These are phyloP conservation scores for Phengaris arion DNA, from an alignment of 2,888 invertebrate genomes.

Conservation along the genomic window DNA sequence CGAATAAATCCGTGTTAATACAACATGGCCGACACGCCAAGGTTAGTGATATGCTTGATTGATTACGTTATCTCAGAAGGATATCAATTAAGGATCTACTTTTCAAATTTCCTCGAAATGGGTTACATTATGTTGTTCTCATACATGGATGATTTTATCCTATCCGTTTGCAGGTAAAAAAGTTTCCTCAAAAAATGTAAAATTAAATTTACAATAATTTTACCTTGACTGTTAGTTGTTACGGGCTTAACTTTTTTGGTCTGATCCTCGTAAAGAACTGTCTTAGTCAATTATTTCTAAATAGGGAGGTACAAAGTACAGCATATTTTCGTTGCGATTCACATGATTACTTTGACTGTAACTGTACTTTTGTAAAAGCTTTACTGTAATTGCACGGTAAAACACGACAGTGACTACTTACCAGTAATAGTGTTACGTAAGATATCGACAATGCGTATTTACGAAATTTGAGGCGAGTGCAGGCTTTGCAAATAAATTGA, in stretches of 20 bases:
- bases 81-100: constrained; percentile 21
- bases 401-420: constrained; percentile 9
- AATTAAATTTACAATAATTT: background rate
- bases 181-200: background rate
- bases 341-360: background rate
- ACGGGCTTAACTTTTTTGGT: no score
- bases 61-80: constrained; percentile 17
- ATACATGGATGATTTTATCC: background rate
- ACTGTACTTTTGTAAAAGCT: background rate
- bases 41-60: constrained; percentile 8
- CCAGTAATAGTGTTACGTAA: constrained; percentile 19
- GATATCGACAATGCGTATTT: constrained; percentile 33
- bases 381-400: background rate
- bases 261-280: no score
- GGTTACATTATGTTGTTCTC: constrained; percentile 1
- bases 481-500: constrained; percentile 2
- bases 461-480: constrained; percentile 31
- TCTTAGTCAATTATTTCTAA: background rate
- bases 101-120: constrained; percentile 19
- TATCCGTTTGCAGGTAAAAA: background rate
- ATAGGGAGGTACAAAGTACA: background rate
- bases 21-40: constrained; percentile 14
- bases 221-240: no score
- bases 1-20: constrained; percentile 12
- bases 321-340: background rate